Evolutionary conservation across 2,113 vertebrate genomes (phyloP).

Genomic region (Semnornis frantzii): DNA sequence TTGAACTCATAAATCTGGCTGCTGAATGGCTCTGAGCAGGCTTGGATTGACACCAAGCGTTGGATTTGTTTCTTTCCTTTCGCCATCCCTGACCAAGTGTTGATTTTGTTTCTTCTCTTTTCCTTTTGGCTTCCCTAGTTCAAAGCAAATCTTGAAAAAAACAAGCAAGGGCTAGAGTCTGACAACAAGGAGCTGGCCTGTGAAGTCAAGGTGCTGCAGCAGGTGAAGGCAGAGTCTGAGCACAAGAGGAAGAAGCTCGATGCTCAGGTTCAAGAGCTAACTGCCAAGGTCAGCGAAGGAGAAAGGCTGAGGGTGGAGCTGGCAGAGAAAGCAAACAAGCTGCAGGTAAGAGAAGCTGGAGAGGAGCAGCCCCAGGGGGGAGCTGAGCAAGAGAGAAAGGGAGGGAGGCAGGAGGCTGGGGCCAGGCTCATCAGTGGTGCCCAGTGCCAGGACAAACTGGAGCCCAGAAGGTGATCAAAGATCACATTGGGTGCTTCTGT

Average conservation of each 20-base stretch:
- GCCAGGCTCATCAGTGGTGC: no score
- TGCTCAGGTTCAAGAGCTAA: conserved; percentile 89
- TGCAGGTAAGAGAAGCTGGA: conserved; percentile 82
- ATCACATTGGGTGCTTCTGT: no score
- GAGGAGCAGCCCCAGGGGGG: no score
- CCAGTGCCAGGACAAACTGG: no score
- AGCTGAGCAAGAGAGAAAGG: no score
- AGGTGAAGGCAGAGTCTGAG: conserved; percentile 90
- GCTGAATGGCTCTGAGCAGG: neutral
- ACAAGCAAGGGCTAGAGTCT: conserved; percentile 91
- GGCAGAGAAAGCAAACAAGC: conserved; percentile 85
- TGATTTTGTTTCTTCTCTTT: neutral
- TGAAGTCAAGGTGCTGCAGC: conserved; percentile 93
- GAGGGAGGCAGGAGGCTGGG: no score
- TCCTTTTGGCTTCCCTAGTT: conserved; percentile 74
- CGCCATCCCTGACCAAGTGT: no score
- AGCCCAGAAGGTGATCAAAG: no score
- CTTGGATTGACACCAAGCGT: neutral
- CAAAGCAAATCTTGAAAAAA: conserved; percentile 95
- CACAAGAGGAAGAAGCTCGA: conserved; percentile 96
- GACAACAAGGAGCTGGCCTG: conserved; percentile 93
- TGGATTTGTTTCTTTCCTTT: neutral
- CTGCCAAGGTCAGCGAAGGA: conserved; percentile 84
- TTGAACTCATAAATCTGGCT: neutral
- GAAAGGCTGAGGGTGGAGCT: conserved; percentile 87